A percentile compares a stretch with the other conserved stretches of the same genome.
Evolutionary conservation across 2,113 vertebrate genomes (phyloP).

Genomic region (Seriola rivoliana): DNA sequence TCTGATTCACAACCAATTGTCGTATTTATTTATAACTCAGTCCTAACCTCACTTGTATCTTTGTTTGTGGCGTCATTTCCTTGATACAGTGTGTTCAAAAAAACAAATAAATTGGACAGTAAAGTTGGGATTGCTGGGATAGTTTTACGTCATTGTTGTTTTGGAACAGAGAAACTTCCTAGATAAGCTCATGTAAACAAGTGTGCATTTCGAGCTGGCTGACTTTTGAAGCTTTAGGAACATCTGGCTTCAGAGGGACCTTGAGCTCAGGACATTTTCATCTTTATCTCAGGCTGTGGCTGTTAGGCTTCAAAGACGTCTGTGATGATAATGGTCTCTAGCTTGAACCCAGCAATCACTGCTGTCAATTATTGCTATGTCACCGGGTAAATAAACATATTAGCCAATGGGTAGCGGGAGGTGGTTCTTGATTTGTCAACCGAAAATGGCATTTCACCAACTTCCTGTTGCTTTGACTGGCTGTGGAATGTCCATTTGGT

Average conservation of each 20-base stretch:
- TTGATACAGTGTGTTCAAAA: conserved; percentile 33
- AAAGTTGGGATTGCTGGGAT: not conserved
- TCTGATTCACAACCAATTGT: conserved; percentile 59
- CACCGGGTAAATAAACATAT: conserved; percentile 43
- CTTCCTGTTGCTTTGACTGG: conserved; percentile 38
- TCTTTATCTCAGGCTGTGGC: conserved; percentile 55
- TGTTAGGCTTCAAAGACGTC: conserved; percentile 50
- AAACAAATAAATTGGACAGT: not conserved
- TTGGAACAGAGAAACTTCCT: not conserved
- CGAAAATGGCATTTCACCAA: conserved; percentile 46
- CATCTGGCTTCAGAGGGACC: conserved; percentile 67
- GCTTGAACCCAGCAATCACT: conserved; percentile 46
- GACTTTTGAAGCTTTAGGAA: conserved; percentile 31
- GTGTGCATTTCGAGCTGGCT: conserved; percentile 15
- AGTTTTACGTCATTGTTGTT: conserved; percentile 31
- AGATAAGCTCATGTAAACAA: conserved; percentile 47
- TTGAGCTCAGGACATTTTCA: conserved; percentile 59
- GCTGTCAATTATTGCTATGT: conserved; percentile 36
- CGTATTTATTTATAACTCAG: conserved; percentile 58
- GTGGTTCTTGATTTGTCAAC: conserved; percentile 44
- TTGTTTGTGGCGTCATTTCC: conserved; percentile 45
- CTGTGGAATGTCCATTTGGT: conserved; percentile 42
- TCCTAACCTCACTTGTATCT: conserved; percentile 11
- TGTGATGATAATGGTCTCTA: conserved; percentile 56
- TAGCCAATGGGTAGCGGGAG: conserved; percentile 34